phyloP scores from a whole-genome alignment of 2,888 invertebrate species.

The Zelleria hepariella region DNA sequence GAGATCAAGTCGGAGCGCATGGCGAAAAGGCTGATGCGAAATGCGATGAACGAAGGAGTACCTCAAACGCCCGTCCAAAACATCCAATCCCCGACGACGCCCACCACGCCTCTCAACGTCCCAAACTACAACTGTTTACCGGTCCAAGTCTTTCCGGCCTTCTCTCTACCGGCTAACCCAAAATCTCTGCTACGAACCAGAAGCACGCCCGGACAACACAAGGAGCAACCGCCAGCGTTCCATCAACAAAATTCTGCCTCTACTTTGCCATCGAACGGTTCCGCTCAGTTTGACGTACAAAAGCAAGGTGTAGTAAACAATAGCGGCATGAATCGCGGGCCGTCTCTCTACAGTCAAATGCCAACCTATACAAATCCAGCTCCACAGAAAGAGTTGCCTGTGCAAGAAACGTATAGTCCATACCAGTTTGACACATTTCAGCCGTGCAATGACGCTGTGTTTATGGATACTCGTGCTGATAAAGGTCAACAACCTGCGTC shows the following conservation, averaged over 20 bases:
- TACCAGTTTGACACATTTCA: neutral
- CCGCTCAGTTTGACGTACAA: constrained; percentile 15
- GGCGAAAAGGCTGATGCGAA: constrained; percentile 78
- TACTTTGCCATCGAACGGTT: neutral
- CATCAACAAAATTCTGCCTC: neutral
- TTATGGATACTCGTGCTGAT: neutral
- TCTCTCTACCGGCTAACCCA: constrained; percentile 80
- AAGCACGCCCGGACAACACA: constrained; percentile 31
- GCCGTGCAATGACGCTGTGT: neutral
- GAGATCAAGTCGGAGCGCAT: constrained; percentile 93
- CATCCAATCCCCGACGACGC: constrained; percentile 59
- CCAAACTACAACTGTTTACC: constrained; percentile 64
- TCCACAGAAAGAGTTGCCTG: neutral
- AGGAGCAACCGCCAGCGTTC: neutral
- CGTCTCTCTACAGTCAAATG: constrained; percentile 1
- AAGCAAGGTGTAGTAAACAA: constrained; percentile 14
- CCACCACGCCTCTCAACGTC: constrained; percentile 52
- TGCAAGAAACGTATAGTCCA: neutral
- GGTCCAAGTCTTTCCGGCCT: constrained; percentile 72
- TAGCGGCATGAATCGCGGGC: neutral
- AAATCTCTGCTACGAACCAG: constrained; percentile 61
- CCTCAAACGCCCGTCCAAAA: constrained; percentile 72
- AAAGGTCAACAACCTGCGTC: neutral
- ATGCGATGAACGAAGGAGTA: constrained; percentile 78
- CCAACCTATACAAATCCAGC: neutral